Evolutionary conservation across 2,888 invertebrate genomes (phyloP).

Genomic region (Andrena fulva): DNA sequence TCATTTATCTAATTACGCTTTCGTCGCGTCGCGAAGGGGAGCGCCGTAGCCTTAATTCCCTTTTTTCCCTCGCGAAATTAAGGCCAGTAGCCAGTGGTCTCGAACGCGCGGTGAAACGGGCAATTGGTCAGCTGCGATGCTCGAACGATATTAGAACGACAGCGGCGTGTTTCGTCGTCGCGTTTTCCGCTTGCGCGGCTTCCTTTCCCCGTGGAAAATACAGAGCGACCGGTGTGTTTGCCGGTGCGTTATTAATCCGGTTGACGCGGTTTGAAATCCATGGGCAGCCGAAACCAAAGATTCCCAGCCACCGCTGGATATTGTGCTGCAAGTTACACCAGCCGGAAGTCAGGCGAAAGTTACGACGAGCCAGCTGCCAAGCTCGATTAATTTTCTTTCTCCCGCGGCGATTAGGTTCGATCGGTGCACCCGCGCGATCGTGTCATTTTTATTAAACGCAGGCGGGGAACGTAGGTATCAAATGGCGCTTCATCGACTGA

Average conservation of each 20-base stretch:
- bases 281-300: not conserved
- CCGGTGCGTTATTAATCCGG: constrained; percentile 42
- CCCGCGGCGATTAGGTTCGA: not conserved
- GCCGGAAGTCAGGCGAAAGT: not conserved
- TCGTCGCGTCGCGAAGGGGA: not conserved
- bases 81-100: not conserved
- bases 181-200: constrained; percentile 13
- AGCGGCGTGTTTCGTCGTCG: not conserved
- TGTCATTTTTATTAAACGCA: constrained; percentile 27
- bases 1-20: too few relatives aligned
- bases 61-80: not conserved
- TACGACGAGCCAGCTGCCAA: constrained; percentile 1
- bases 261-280: not conserved
- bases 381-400: constrained; percentile 35
- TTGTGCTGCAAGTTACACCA: not conserved
- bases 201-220: constrained; percentile 1
- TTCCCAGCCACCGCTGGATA: constrained; percentile 16
- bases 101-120: constrained; percentile 4
- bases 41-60: not conserved
- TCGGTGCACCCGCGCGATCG: not conserved
- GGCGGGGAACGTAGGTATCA: not conserved
- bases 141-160: constrained; percentile 1
- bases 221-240: not conserved
- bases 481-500: not conserved
- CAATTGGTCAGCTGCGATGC: not conserved